Evolutionary conservation across 1,140 invertebrate genomes (phyloP), one percentile per base, ranked within the genome.

Genomic region (Drosophila triauraria): DNA sequence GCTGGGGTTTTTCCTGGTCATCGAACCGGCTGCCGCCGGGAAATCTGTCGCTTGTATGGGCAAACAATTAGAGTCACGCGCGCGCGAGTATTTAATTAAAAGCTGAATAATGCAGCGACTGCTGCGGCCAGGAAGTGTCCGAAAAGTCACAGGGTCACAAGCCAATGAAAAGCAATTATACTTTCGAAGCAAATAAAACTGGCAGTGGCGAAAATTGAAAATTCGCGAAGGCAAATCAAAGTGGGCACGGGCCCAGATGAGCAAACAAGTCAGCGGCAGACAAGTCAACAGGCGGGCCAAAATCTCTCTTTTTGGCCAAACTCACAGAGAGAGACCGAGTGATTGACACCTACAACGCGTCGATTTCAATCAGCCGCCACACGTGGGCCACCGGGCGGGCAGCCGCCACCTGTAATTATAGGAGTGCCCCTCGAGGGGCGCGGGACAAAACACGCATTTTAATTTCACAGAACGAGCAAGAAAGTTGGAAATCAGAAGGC

Each of bases 71-170:
- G 74, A 53, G 61, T 48, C 61, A 50, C 67, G 53, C 57, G 48
- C 71, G 32, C 60, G 44, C 56, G 40, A 51, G 27, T 64, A 88
- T 88, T 87, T 88, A 87, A 87, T 87, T 87, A 88, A 87, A 87
- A 68, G 57, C 72, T 68, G 62, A 80, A 88, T 83, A 80, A 61
- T 78, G 72, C 48, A 62, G 54, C 77, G 56, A 82, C 46, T 88
- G 65, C 61, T 71, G 78, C 32, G 65, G 77, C 58, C 63, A 83
- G 83, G 84, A 86, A 86, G 80, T 83, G 56, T 58, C 48, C 56
- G 23, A 27, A 40, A 75, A 62, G 61, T 53, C 44, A 25, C 38
- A 43, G 32, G 50, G 12, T 32, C 38, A 40, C 20, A 40, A n/a
- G 56, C 17, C 56, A 25, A 65, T 58, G 25, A 64, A 86, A 85